These are phyloP conservation scores for Bettongia penicillata DNA, from an alignment of 2,113 vertebrate species.

Conservation along the genomic window DNA sequence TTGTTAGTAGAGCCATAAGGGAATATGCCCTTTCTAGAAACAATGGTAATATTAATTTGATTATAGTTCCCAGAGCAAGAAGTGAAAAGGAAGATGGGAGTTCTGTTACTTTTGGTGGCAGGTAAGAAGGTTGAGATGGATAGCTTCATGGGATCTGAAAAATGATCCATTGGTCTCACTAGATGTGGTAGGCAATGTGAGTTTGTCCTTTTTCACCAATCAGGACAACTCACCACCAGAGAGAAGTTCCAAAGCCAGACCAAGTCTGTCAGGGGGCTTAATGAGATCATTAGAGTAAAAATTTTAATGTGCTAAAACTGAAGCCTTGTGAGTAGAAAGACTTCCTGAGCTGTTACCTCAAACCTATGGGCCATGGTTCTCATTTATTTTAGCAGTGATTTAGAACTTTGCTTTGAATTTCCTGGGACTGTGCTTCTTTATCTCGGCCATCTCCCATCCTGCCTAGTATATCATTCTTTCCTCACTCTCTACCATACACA, in stretches of 20 bases:
- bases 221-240: not conserved
- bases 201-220: not conserved
- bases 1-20: not conserved
- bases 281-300: not conserved
- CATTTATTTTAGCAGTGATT: not conserved
- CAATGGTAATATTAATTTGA: not conserved
- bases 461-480: not conserved
- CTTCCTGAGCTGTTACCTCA: not conserved
- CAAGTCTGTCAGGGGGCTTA: not conserved
- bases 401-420: not conserved
- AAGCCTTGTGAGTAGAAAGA: not conserved
- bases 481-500: not conserved
- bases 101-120: not conserved
- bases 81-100: not conserved
- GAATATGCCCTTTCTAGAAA: not conserved
- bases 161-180: not conserved
- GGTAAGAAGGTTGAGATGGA: not conserved
- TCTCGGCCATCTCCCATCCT: not conserved
- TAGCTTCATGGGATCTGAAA: not conserved
- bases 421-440: not conserved
- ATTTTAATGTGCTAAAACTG: not conserved
- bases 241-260: not conserved
- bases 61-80: not conserved
- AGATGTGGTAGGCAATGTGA: not conserved
- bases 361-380: not conserved